Base-by-base conservation (phyloP, 2,113 vertebrate species). In the Anseranas semipalmata region DNA sequence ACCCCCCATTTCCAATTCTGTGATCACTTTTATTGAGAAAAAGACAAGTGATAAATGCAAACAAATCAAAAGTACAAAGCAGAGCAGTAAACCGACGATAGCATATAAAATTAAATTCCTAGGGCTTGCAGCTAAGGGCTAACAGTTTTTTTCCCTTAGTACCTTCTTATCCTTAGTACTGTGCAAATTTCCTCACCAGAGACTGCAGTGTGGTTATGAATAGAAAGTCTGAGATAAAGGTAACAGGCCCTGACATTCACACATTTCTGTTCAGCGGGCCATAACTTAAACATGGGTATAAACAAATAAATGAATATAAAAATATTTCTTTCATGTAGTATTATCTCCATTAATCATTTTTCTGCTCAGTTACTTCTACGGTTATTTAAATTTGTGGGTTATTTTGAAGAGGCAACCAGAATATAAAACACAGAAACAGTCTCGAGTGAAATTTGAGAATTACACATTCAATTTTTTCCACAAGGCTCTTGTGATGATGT, bases 321-420 rank as follows among this genome's bases (percentile, higher is more conserved):
- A 83, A 37, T 82, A 79, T 80, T 93, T 92, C 9, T 87, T 73
- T 78, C 73, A 46, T 60, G 53, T 68, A 87, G 20, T 46, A 72
- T 68, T 82, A 87, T 87, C 74, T 85, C 70, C n/a, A 75, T 85
- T 78, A 85, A 39, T 56, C 39, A 63, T 77, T 85, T 35, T 89
- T 95, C 56, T 0, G 0, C 70, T 79, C 72, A 50, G 77, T 41
- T 95, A 62, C 74, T 92, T 76, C 77, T 53, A 37, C 48, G 93
- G 94, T 87, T 81, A 91, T 71, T 92, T 67, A 92, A 81, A 84
- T 85, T 53, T 53, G 15, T 18, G n/a, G 15, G 45, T 87, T 92
- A 87, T 73, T 75, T 86, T 77, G 56, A 96, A 78, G 52, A 94
- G 53, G n/a, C 56, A 87, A 82, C 7, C 53, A 89, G 80, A 96